phyloP scores from a whole-genome alignment of 2,888 invertebrate species.

The Achlya flavicornis region DNA sequence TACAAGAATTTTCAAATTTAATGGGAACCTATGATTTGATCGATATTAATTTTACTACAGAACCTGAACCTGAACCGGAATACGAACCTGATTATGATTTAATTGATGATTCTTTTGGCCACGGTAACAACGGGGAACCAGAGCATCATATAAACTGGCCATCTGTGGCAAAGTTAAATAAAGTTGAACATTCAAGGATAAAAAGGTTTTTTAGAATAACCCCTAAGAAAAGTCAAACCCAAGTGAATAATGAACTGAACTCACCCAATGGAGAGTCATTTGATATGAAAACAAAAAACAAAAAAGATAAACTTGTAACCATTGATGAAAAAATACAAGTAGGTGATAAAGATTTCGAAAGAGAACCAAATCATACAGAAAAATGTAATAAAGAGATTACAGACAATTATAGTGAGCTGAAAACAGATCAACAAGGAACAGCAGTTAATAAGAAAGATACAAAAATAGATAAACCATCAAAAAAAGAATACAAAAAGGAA shows the following conservation, averaged over 20 bases:
- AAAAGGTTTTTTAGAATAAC: slow-evolving; percentile 44
- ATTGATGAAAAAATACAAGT: not conserved
- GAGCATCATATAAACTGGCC: slow-evolving; percentile 44
- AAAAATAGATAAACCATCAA: not conserved
- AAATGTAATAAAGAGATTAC: not conserved
- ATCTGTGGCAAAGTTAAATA: slow-evolving; percentile 46
- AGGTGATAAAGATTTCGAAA: not conserved
- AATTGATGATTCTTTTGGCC: slow-evolving; percentile 28
- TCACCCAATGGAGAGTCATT: not conserved
- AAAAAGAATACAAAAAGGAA: slow-evolving; percentile 8
- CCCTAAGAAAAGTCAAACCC: slow-evolving; percentile 24
- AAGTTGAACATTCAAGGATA: slow-evolving; percentile 43
- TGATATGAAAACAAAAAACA: not conserved
- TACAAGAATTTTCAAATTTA: slow-evolving; percentile 63
- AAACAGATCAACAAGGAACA: not conserved
- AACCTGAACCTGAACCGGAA: slow-evolving; percentile 31
- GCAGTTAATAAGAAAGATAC: slow-evolving; percentile 9
- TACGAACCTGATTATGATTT: slow-evolving; percentile 27
- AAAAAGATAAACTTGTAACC: not conserved
- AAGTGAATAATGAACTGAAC: not conserved
- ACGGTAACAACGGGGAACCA: not conserved
- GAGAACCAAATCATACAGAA: not conserved
- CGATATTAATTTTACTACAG: slow-evolving; percentile 43
- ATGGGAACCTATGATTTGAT: slow-evolving; percentile 64
- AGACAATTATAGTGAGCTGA: not conserved